Evolutionary conservation across 1,140 invertebrate genomes (phyloP).

Genomic region (Zaprionus vittiger): DNA sequence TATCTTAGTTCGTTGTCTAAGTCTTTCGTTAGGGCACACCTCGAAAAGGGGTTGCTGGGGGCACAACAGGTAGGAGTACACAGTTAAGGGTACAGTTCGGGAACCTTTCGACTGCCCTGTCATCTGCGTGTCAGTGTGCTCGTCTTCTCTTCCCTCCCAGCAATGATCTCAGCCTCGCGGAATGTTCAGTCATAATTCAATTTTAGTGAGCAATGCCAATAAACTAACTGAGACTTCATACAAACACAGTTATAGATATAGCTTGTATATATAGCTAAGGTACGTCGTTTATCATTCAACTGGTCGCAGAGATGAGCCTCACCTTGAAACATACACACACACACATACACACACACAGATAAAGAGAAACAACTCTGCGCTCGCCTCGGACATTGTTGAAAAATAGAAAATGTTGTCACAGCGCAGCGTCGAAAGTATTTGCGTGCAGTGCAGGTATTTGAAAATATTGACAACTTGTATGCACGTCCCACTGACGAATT

Average conservation of each 20-base stretch:
- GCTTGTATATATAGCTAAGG: conserved; percentile 5
- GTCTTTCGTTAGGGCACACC: conserved; percentile 44
- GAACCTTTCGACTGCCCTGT: background rate
- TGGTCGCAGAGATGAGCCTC: conserved; percentile 38
- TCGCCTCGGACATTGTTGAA: conserved; percentile 38
- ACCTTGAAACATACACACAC: conserved; percentile 37
- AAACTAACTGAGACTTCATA: conserved; percentile 11
- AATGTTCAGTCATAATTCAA: conserved; percentile 1
- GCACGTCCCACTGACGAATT: conserved; percentile 25
- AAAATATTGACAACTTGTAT: conserved; percentile 49
- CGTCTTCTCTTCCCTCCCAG: conserved; percentile 12
- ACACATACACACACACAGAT: background rate
- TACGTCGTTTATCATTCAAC: conserved; percentile 30
- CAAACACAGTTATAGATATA: conserved; percentile 9
- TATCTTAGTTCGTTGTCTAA: conserved; percentile 60
- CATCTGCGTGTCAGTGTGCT: conserved; percentile 28
- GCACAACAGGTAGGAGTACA: background rate
- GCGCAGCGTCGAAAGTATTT: conserved; percentile 44
- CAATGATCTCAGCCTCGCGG: conserved; percentile 21
- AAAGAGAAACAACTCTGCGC: conserved; percentile 39
- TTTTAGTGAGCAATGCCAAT: conserved; percentile 17
- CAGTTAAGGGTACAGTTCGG: conserved; percentile 17
- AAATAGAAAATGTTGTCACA: conserved; percentile 62
- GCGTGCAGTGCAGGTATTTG: conserved; percentile 59
- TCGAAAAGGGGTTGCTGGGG: background rate